Percentiles rank a stretch among this genome's conserved stretches.
These are phyloP conservation scores for Vidua macroura DNA, from an alignment of 2,113 vertebrate species.

Conservation along the genomic window DNA sequence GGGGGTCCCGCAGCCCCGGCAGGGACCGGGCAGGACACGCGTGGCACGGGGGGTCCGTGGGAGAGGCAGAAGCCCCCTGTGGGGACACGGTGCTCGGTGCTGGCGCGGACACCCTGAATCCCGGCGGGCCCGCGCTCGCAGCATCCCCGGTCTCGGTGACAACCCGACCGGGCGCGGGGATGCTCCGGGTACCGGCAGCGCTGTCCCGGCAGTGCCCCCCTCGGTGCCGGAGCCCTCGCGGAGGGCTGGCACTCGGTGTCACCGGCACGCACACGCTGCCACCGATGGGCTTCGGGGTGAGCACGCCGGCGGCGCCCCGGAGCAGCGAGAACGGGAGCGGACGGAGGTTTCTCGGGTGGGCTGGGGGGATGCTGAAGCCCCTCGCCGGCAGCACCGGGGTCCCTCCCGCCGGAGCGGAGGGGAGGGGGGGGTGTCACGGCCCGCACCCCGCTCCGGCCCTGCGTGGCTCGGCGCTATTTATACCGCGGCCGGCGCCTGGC, in stretches of 20 bases:
- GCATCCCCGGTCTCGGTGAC: neutral
- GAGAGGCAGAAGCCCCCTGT: neutral
- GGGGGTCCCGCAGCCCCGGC: neutral
- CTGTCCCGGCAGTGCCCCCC: neutral
- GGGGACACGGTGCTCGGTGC: neutral
- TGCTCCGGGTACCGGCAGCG: neutral
- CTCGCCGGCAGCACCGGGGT: neutral
- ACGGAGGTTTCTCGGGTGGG: no score
- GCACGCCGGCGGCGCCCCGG: neutral
- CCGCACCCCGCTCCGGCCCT: neutral
- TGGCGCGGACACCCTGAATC: neutral
- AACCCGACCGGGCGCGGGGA: neutral
- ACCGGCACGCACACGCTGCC: neutral
- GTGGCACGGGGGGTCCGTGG: neutral
- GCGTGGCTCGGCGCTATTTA: constrained; percentile 13
- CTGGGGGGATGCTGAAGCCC: neutral
- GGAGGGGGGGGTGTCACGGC: neutral
- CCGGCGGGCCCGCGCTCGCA: neutral
- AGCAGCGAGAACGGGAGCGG: no score
- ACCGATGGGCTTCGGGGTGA: neutral
- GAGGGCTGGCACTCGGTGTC: neutral
- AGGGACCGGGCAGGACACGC: neutral
- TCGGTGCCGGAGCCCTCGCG: neutral
- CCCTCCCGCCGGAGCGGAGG: neutral
- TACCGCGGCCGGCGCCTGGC: constrained; percentile 2